A percentile compares a stretch with the other conserved stretches of the same genome.
Evolutionary conservation across 2,888 invertebrate species (phyloP).

Genomic region (Phlogophora meticulosa): DNA sequence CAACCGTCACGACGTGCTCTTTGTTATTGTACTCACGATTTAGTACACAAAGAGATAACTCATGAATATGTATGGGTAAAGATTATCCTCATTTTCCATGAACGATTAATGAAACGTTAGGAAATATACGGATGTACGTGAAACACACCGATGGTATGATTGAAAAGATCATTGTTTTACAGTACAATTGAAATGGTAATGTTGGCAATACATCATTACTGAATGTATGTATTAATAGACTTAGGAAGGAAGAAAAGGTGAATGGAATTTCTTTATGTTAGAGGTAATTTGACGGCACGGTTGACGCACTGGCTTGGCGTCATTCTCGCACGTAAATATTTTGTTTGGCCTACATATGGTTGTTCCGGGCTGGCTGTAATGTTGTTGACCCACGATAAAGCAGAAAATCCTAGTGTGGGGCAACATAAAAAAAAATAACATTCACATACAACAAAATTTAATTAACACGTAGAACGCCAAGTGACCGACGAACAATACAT

Average conservation of each 20-base stretch:
- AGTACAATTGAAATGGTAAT: background rate
- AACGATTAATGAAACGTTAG: slow-evolving; percentile 3
- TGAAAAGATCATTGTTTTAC: slow-evolving; percentile 27
- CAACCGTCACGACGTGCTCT: background rate
- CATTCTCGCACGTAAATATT: too few relatives aligned
- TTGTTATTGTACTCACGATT: background rate
- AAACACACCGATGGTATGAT: background rate
- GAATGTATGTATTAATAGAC: background rate
- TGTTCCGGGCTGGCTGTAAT: too few relatives aligned
- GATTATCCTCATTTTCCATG: slow-evolving; percentile 14
- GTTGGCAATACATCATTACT: background rate
- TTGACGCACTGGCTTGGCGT: too few relatives aligned
- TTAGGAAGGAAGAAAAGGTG: background rate
- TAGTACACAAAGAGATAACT: slow-evolving; percentile 22
- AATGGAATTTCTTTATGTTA: background rate
- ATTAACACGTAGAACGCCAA: too few relatives aligned
- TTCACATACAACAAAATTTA: too few relatives aligned
- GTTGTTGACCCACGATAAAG: too few relatives aligned
- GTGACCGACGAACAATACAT: too few relatives aligned
- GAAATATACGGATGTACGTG: slow-evolving; percentile 29
- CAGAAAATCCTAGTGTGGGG: too few relatives aligned
- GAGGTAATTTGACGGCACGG: too few relatives aligned
- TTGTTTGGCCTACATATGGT: too few relatives aligned
- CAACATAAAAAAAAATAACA: too few relatives aligned
- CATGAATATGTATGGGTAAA: slow-evolving; percentile 26